Conservation (phyloP, 1,140 invertebrate species). For the Tachypleus tridentatus region DNA sequence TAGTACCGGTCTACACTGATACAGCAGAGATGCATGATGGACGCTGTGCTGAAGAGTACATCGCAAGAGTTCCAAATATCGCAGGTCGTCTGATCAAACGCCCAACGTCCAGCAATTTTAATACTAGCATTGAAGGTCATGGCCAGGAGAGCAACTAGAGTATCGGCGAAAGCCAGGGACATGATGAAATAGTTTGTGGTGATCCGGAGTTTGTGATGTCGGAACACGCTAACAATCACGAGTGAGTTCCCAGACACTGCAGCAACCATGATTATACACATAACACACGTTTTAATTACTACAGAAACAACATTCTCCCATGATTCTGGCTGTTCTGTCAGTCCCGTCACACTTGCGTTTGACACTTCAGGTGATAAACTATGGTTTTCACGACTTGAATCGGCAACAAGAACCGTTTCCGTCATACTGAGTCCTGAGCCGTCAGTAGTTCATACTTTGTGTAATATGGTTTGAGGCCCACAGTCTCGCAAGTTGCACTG, state of each 20-base stretch:
- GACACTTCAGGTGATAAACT: too few species aligned
- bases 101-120: conserved; percentile 67
- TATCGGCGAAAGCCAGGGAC: conserved; percentile 76
- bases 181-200: conserved; percentile 94
- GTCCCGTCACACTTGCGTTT: too few species aligned
- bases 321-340: background rate
- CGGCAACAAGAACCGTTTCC: too few species aligned
- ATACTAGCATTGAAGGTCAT: conserved; percentile 92
- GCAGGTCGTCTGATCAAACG: conserved; percentile 75
- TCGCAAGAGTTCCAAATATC: conserved; percentile 92
- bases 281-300: conserved; percentile 11
- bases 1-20: conserved; percentile 86
- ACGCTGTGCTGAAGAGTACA: conserved; percentile 88
- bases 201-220: conserved; percentile 67
- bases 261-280: conserved; percentile 42
- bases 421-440: too few species aligned
- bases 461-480: too few species aligned
- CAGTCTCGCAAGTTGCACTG: too few species aligned
- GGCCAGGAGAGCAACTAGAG: conserved; percentile 77
- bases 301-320: conserved; percentile 12
- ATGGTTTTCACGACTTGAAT: too few species aligned
- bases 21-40: conserved; percentile 85
- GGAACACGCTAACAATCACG: conserved; percentile 66
- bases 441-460: too few species aligned
- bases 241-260: conserved; percentile 72